Percentiles rank a stretch among this genome's conserved stretches.
These are phyloP conservation scores for Coranthus polyacanthus DNA, from an alignment of 2,797 vertebrate species.

Conservation along the genomic window DNA sequence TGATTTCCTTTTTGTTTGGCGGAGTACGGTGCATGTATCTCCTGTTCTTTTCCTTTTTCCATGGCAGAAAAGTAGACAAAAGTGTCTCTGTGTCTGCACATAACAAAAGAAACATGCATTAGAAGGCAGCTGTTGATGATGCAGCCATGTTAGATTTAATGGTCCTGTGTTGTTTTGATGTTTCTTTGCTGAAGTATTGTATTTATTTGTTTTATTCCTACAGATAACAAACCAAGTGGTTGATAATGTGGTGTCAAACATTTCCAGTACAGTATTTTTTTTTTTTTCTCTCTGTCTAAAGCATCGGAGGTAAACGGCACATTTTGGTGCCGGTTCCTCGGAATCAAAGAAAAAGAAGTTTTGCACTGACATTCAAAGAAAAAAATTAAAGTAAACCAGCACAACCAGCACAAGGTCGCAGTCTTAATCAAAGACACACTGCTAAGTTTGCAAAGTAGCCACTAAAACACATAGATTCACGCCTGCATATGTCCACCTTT, in stretches of 20 bases:
- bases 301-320: constrained; percentile 37
- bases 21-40: no score
- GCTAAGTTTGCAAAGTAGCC: constrained; percentile 24
- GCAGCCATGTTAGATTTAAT: constrained; percentile 35
- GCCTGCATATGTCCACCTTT: constrained; percentile 34
- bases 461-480: constrained; percentile 32
- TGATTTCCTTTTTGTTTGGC: no score
- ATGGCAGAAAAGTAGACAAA: no score
- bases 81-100: no score
- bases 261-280: constrained; percentile 26
- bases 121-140: background rate
- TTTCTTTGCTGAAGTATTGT: constrained; percentile 1
- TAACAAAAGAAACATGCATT: constrained; percentile 15
- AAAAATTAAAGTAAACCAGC: constrained; percentile 11
- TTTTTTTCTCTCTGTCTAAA: constrained; percentile 29
- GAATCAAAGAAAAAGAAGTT: constrained; percentile 38
- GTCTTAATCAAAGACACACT: constrained; percentile 44
- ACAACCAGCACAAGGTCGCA: constrained; percentile 11
- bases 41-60: no score
- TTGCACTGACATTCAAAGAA: constrained; percentile 33
- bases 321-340: constrained; percentile 37
- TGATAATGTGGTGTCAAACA: constrained; percentile 28
- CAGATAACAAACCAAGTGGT: constrained; percentile 24
- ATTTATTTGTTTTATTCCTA: constrained; percentile 10
- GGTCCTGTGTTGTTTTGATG: constrained; percentile 13